These are phyloP conservation scores for Macrocentrus cingulum DNA, from an alignment of 1,140 invertebrate species.

Conservation along the genomic window DNA sequence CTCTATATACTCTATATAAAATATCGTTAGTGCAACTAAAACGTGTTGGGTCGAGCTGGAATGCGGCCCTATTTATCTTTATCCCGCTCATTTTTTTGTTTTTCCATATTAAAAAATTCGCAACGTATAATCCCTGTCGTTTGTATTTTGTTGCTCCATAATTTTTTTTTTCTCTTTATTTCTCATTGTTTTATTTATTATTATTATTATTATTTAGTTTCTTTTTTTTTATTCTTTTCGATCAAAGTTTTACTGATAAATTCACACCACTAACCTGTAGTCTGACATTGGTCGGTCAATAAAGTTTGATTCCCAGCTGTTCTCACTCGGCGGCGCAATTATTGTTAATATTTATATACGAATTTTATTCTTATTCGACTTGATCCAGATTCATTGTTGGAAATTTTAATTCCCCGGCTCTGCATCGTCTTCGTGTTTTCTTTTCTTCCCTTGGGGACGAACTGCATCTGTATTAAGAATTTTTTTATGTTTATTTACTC, in stretches of 20 bases:
- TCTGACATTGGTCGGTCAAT: slow-evolving; percentile 59
- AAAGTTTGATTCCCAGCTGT: slow-evolving; percentile 58
- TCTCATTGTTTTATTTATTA: not conserved
- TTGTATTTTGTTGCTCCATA: slow-evolving; percentile 40
- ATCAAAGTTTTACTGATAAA: slow-evolving; percentile 48
- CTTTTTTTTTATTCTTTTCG: slow-evolving; percentile 27
- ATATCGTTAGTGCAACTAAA: slow-evolving; percentile 61
- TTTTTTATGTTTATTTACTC: slow-evolving; percentile 4
- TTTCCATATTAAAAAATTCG: slow-evolving; percentile 24
- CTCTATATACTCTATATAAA: slow-evolving; percentile 61
- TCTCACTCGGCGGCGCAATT: slow-evolving; percentile 55
- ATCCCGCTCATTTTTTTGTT: slow-evolving; percentile 36
- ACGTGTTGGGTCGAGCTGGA: slow-evolving; percentile 57
- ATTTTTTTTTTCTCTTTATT: slow-evolving; percentile 25
- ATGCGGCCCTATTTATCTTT: slow-evolving; percentile 56
- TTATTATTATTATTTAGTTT: too few species aligned
- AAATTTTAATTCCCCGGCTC: slow-evolving; percentile 52
- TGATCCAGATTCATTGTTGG: slow-evolving; percentile 33
- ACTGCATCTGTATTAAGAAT: slow-evolving; percentile 52
- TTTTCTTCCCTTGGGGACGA: slow-evolving; percentile 68
- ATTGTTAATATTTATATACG: slow-evolving; percentile 55
- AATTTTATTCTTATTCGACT: slow-evolving; percentile 57
- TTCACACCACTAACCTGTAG: slow-evolving; percentile 54
- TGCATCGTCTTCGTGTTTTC: slow-evolving; percentile 68
- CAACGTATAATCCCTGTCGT: slow-evolving; percentile 31